phyloP scores from a whole-genome alignment of 2,797 vertebrate species.

The Iguana delicatissima region DNA sequence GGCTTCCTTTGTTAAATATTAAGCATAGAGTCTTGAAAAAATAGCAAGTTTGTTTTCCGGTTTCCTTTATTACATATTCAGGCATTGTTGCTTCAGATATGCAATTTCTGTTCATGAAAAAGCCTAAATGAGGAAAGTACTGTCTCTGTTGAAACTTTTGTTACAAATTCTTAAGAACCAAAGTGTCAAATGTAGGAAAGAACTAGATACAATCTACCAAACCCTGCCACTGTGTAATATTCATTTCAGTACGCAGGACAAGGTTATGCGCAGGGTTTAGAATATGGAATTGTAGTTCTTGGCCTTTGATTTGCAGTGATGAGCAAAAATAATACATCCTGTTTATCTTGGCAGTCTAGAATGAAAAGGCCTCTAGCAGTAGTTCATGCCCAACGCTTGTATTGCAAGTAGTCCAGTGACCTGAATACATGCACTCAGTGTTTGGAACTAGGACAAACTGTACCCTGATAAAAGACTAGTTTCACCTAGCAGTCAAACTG shows the following conservation, averaged over 20 bases:
- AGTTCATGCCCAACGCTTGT: constrained; percentile 1
- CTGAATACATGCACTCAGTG: not conserved
- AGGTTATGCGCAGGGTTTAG: not conserved
- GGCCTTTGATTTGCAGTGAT: not conserved
- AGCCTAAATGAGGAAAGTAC: not conserved
- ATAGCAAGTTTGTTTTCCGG: not conserved
- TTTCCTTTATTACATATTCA: not conserved
- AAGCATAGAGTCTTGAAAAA: not conserved
- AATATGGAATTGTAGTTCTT: not conserved
- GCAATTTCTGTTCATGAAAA: not conserved
- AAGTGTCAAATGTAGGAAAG: not conserved
- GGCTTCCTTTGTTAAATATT: not conserved
- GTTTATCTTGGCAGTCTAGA: constrained; percentile 28
- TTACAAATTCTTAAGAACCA: not conserved
- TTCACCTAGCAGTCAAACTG: not conserved
- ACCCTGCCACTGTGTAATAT: not conserved
- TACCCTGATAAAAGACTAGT: not conserved
- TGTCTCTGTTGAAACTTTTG: not conserved
- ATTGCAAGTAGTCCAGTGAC: not conserved
- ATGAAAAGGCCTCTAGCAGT: not conserved
- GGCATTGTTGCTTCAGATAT: not conserved
- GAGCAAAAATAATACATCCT: constrained; percentile 3
- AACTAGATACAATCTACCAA: not conserved
- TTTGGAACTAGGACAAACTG: not conserved
- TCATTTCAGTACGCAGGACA: not conserved